Evolutionary conservation across 1,140 invertebrate genomes (phyloP).

Genomic region (Sitodiplosis mosellana): DNA sequence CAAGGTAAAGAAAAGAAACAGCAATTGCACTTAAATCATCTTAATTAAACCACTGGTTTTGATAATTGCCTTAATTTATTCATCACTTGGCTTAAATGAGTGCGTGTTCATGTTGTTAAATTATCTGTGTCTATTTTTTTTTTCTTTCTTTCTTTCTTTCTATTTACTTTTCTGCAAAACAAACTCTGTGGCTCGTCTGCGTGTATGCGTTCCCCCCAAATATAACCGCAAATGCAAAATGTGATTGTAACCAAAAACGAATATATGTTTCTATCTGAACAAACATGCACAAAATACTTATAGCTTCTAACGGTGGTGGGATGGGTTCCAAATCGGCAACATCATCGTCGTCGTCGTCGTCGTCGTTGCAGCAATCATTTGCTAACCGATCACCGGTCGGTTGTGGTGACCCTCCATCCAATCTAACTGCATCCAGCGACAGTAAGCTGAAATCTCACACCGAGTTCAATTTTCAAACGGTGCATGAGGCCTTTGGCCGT

Average conservation of each 20-base stretch:
- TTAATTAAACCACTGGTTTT: constrained; percentile 1
- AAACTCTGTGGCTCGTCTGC: neutral
- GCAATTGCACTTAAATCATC: constrained; percentile 8
- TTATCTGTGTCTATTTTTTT: constrained; percentile 2
- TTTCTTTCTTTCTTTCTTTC: too few relatives aligned
- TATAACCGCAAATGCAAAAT: too few relatives aligned
- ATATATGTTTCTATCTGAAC: too few relatives aligned
- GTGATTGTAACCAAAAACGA: too few relatives aligned
- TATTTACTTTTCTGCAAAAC: constrained; percentile 17
- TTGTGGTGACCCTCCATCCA: constrained; percentile 1
- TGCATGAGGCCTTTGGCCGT: constrained; percentile 13
- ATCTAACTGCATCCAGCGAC: constrained; percentile 7
- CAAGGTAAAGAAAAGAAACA: constrained; percentile 1
- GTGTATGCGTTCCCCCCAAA: too few relatives aligned
- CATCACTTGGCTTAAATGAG: neutral
- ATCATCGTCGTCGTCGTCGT: too few relatives aligned
- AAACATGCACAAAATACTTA: too few relatives aligned
- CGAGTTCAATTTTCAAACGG: constrained; percentile 7
- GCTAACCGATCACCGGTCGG: too few relatives aligned
- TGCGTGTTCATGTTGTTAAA: constrained; percentile 6
- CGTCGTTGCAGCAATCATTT: too few relatives aligned
- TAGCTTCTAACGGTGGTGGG: too few relatives aligned
- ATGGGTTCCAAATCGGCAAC: too few relatives aligned
- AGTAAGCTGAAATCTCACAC: constrained; percentile 4
- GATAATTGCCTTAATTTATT: constrained; percentile 10